A percentile compares a stretch with the other conserved stretches of the same genome.
These are phyloP conservation scores for Orthonevra nobilis DNA, from an alignment of 2,888 invertebrate species.

Conservation along the genomic window DNA sequence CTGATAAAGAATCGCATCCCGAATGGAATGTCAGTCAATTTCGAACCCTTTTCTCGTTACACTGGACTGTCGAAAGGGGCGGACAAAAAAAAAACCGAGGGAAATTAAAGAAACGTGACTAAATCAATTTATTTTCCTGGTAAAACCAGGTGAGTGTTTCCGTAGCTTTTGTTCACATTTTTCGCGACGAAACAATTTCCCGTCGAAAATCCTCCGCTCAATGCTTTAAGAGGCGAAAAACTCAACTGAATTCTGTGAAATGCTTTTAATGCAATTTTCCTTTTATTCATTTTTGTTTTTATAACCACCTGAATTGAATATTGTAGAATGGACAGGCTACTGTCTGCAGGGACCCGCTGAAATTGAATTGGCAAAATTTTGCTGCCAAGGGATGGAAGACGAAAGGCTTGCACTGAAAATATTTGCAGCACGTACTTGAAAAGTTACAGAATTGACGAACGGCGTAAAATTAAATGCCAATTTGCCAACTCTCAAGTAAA, in stretches of 20 bases:
- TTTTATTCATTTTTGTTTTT: too few relatives aligned
- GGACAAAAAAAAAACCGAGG: slow-evolving; percentile 8
- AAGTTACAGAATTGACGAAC: too few relatives aligned
- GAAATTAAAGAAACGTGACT: slow-evolving; percentile 34
- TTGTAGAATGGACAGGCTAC: background rate
- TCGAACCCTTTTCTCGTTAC: slow-evolving; percentile 21
- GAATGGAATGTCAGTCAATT: slow-evolving; percentile 15
- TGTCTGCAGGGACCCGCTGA: background rate
- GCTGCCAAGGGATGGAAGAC: background rate
- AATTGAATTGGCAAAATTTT: slow-evolving; percentile 4
- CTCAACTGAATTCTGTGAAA: background rate
- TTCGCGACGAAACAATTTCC: slow-evolving; percentile 51
- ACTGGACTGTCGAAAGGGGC: background rate
- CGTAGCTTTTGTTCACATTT: slow-evolving; percentile 10
- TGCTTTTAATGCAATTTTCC: slow-evolving; percentile 6
- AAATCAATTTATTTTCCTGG: slow-evolving; percentile 48
- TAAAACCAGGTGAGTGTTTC: slow-evolving; percentile 21
- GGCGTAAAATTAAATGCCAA: too few relatives aligned
- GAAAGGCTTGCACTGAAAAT: too few relatives aligned
- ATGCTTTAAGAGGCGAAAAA: background rate
- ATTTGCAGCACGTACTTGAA: too few relatives aligned
- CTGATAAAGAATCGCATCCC: slow-evolving; percentile 30
- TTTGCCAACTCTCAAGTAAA: too few relatives aligned
- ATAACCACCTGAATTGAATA: slow-evolving; percentile 5
- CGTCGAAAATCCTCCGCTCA: background rate